These are phyloP conservation scores for Pyrocoelia pectoralis DNA, from an alignment of 2,888 invertebrate species.

Conservation along the genomic window DNA sequence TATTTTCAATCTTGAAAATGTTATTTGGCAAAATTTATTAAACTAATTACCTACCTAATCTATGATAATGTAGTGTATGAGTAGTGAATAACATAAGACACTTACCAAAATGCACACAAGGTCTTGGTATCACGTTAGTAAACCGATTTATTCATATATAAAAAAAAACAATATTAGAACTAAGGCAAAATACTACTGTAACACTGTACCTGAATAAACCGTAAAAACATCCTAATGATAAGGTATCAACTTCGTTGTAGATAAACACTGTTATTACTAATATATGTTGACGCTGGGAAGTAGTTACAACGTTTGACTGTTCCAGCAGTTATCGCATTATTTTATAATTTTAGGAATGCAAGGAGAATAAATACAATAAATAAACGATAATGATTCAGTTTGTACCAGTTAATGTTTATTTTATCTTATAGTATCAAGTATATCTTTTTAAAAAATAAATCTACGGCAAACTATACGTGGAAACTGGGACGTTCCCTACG, in stretches of 20 bases:
- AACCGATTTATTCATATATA: neutral
- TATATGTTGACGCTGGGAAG: neutral
- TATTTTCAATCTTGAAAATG: too few species aligned
- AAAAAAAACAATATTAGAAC: neutral
- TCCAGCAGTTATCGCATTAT: constrained; percentile 4
- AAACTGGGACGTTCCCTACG: neutral
- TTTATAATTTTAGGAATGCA: constrained; percentile 11
- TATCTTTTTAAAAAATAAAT: neutral
- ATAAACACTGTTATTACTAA: neutral
- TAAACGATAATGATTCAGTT: constrained; percentile 2
- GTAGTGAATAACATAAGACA: too few species aligned
- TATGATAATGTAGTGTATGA: too few species aligned
- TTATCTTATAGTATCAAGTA: neutral
- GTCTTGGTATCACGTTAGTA: neutral
- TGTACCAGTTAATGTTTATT: constrained; percentile 2
- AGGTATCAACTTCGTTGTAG: neutral
- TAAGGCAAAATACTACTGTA: neutral
- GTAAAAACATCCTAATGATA: constrained; percentile 4
- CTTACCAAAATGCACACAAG: neutral
- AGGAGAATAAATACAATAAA: neutral
- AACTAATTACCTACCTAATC: too few species aligned
- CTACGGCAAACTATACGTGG: neutral
- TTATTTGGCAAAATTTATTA: too few species aligned
- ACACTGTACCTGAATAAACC: constrained; percentile 5
- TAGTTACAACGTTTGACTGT: neutral